Percentiles rank a stretch among this genome's conserved stretches.
phyloP scores from a whole-genome alignment of 2,797 vertebrate genomes.

The Nasua narica region DNA sequence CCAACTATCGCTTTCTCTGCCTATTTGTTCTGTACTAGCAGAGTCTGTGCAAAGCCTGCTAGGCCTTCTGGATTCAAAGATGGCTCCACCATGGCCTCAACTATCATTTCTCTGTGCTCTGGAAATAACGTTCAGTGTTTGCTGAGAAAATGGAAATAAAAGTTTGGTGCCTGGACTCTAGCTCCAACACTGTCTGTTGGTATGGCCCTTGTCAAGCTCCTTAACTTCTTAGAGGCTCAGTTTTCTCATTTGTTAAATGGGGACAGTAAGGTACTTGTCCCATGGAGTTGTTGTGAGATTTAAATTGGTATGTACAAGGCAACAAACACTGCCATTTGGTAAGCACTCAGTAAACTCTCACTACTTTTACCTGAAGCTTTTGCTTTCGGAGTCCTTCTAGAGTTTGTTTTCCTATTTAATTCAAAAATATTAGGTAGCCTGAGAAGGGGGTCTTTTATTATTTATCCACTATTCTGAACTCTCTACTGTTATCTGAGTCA shows the following conservation, averaged over 20 bases:
- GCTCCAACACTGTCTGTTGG: not conserved
- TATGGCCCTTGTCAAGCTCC: not conserved
- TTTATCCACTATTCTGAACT: not conserved
- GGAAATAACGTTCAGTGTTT: not conserved
- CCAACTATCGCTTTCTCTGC: not conserved
- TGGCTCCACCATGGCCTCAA: not conserved
- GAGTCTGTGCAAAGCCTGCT: not conserved
- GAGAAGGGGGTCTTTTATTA: not conserved
- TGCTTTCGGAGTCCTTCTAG: not conserved
- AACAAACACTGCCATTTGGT: not conserved
- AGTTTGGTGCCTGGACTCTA: not conserved
- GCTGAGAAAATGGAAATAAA: not conserved
- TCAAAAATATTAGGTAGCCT: not conserved
- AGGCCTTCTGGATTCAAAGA: not conserved
- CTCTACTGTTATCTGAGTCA: not conserved
- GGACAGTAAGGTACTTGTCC: not conserved
- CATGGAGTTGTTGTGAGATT: not conserved
- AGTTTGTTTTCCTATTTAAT: conserved; percentile 1
- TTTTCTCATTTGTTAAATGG: not conserved
- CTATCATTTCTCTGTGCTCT: not conserved
- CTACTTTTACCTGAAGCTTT: not conserved
- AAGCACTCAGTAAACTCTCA: not conserved
- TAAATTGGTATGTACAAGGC: not conserved
- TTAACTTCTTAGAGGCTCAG: not conserved
- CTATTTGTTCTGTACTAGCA: not conserved